Percentiles rank a stretch among this genome's conserved stretches.
phyloP scores from a whole-genome alignment of 2,797 vertebrate species.

The Enteromius unitaeniatus region DNA sequence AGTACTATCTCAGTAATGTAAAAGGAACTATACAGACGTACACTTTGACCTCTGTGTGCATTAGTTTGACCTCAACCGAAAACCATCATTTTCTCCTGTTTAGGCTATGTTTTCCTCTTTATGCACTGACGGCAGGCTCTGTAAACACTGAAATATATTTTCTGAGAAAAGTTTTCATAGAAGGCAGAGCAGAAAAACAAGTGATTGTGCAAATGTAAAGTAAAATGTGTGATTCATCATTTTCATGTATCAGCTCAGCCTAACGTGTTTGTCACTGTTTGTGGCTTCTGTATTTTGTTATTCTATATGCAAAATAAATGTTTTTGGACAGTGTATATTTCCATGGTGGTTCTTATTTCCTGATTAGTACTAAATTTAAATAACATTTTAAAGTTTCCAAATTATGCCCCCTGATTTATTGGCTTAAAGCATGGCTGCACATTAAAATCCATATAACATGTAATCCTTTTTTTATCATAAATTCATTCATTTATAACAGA shows the following conservation, averaged over 20 bases:
- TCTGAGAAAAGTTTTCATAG: conserved; percentile 35
- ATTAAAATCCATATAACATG: neutral
- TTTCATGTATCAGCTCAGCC: conserved; percentile 21
- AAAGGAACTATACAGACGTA: neutral
- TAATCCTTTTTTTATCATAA: neutral
- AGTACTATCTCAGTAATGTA: conserved; percentile 19
- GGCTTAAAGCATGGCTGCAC: neutral
- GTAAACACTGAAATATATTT: conserved; percentile 44
- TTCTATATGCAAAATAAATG: conserved; percentile 58
- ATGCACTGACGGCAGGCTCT: conserved; percentile 12
- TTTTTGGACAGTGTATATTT: conserved; percentile 29
- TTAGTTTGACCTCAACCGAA: conserved; percentile 13
- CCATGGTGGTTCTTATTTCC: neutral
- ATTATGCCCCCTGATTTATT: too few species aligned
- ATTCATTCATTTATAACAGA: neutral
- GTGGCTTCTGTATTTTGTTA: conserved; percentile 60
- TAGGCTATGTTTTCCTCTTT: conserved; percentile 7
- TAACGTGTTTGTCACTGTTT: conserved; percentile 41
- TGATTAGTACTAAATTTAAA: neutral
- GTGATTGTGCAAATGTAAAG: neutral
- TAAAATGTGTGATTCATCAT: conserved; percentile 12
- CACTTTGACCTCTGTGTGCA: conserved; percentile 26
- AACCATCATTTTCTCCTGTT: conserved; percentile 8
- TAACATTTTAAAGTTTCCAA: neutral
- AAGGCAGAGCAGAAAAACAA: conserved; percentile 20